Conservation (phyloP, 1,140 invertebrate species). For the Leguminivora glycinivorella region DNA sequence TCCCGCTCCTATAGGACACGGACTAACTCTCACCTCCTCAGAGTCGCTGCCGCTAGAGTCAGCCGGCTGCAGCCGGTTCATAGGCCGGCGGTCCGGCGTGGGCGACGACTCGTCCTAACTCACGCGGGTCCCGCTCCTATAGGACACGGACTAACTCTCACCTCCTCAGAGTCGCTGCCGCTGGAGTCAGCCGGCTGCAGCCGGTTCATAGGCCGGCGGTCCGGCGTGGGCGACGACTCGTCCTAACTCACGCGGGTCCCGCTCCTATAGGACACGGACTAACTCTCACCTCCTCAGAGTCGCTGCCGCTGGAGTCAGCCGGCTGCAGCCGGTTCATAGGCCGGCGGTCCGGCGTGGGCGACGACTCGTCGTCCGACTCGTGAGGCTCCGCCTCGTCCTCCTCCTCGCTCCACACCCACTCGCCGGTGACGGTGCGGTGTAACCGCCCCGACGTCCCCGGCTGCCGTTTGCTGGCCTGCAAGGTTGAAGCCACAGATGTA, state of each 20-base stretch:
- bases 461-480: constrained; percentile 88
- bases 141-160: not conserved
- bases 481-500: not conserved
- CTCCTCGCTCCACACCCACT: constrained; percentile 93
- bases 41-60: too few species aligned
- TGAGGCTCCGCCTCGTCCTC: constrained; percentile 56
- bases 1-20: too few species aligned
- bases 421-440: constrained; percentile 94
- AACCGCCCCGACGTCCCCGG: constrained; percentile 93
- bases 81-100: too few species aligned
- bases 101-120: too few species aligned
- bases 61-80: too few species aligned
- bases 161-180: constrained; percentile 69
- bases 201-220: constrained; percentile 78
- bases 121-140: too few species aligned
- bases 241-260: constrained; percentile 46
- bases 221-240: constrained; percentile 39
- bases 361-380: constrained; percentile 46
- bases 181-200: too few species aligned
- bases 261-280: constrained; percentile 34
- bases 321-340: constrained; percentile 80
- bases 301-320: constrained; percentile 80
- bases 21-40: too few species aligned
- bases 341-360: constrained; percentile 49
- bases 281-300: constrained; percentile 62